Base-by-base conservation (phyloP, 2,797 vertebrate genomes). In the Acanthornis magna region DNA sequence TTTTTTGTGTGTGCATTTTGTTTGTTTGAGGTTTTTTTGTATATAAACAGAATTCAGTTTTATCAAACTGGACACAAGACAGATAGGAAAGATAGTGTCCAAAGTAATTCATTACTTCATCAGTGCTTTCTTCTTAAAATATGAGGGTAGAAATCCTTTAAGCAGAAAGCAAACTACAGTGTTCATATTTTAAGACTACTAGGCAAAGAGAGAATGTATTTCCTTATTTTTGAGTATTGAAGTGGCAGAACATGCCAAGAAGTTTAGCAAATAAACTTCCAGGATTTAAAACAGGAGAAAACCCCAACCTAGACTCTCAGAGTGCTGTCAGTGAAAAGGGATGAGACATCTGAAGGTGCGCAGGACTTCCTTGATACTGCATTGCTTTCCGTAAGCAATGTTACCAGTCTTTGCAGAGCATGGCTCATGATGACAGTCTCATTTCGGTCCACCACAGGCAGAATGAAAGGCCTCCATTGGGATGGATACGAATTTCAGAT, bases 341-440 rank as follows among this genome's bases (percentile, higher is more conserved):
- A 94, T 92, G 51, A 95, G 95, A 91, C 65, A 93, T 92, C 84
- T 97, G 93, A 90, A 92, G 27, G 25, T 42, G 15, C 4, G 6
- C 17, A 58, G 26, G 51, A 85, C 42, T 71, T 95, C 88, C n/a
- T 79, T 60, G 30, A 27, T 30, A 22, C 50, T 21, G 47, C 34
- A 38, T 74, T 60, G n/a, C 51, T 72, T 94, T 87, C 71, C 9
- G 4, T 88, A 90, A 75, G 90, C 60, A 85, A 55, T 94, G 50
- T 97, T 92, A 93, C 95, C 93, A 97, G 93, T 81, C 42, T 95
- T 81, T 36, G 4, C 82, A 91, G 79, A 93, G 89, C 77, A 94
- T 93, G 93, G 78, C 91, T 96, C 61, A 3, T 93, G 94, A 57
- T 81, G 75, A 78, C 53, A 20, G 55, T 79, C 79, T 95, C 3